These are phyloP conservation scores for Heliothis subflexa DNA, from an alignment of 1,140 invertebrate species.

Conservation along the genomic window DNA sequence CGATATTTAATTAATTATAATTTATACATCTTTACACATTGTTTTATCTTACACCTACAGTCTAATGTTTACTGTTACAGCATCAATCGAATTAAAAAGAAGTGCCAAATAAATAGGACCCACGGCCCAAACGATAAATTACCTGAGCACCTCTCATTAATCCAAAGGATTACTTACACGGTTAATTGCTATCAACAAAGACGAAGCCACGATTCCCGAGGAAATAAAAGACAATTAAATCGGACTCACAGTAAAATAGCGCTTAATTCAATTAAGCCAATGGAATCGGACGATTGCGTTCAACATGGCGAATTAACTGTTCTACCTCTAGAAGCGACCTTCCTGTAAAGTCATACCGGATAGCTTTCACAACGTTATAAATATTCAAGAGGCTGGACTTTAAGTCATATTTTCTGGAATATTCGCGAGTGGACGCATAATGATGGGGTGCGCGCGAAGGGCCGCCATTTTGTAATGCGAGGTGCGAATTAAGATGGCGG, in stretches of 20 bases:
- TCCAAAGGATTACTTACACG: constrained; percentile 35
- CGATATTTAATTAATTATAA: no score
- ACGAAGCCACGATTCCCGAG: background rate
- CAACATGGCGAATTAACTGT: constrained; percentile 1
- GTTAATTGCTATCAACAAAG: constrained; percentile 37
- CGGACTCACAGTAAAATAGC: constrained; percentile 16
- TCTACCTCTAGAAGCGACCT: background rate
- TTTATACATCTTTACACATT: no score
- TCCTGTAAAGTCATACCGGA: background rate
- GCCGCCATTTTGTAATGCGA: constrained; percentile 58
- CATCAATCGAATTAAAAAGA: background rate
- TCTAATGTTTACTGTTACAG: background rate
- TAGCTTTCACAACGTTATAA: constrained; percentile 8
- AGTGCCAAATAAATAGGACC: background rate
- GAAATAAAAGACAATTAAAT: constrained; percentile 40
- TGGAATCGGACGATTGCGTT: constrained; percentile 21
- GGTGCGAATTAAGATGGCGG: constrained; percentile 55
- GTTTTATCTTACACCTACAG: no score
- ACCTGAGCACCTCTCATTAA: constrained; percentile 2
- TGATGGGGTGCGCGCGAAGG: constrained; percentile 27
- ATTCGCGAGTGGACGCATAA: constrained; percentile 50
- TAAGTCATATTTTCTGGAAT: constrained; percentile 28
- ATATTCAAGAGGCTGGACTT: constrained; percentile 11
- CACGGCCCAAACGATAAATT: constrained; percentile 5
- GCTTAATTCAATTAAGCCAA: constrained; percentile 33